These are phyloP conservation scores for Yponomeuta evonymella DNA, from an alignment of 2,888 invertebrate genomes.

Conservation along the genomic window DNA sequence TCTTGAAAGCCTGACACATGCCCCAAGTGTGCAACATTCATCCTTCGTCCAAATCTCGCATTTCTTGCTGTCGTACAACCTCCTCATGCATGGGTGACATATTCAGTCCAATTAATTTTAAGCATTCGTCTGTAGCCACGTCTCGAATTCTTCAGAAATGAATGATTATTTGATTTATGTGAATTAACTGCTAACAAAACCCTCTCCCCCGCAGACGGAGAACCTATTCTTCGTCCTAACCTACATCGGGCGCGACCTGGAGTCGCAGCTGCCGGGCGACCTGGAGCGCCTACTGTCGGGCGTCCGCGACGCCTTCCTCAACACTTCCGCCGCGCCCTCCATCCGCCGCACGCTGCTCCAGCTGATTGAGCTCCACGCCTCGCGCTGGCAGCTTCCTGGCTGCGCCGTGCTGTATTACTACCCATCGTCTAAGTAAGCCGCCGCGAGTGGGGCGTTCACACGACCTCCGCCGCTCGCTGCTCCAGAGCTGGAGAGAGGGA, in stretches of 20 bases:
- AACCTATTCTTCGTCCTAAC: slow-evolving; percentile 92
- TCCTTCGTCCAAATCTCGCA: background rate
- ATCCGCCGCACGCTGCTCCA: slow-evolving; percentile 91
- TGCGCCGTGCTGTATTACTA: slow-evolving; percentile 93
- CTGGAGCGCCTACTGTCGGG: slow-evolving; percentile 86
- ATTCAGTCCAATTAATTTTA: no score
- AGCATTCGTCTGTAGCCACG: no score
- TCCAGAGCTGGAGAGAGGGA: slow-evolving; percentile 62
- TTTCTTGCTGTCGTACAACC: background rate
- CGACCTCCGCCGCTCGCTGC: slow-evolving; percentile 83
- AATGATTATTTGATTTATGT: no score
- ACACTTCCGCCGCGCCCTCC: slow-evolving; percentile 82
- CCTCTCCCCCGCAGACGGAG: slow-evolving; percentile 79
- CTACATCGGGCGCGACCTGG: slow-evolving; percentile 91
- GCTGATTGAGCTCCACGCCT: slow-evolving; percentile 92
- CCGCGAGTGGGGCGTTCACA: no score
- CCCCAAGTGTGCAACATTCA: background rate
- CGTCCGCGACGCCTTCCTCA: slow-evolving; percentile 90
- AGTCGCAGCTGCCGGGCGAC: slow-evolving; percentile 86
- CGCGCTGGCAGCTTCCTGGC: slow-evolving; percentile 93
- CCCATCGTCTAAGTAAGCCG: slow-evolving; percentile 74
- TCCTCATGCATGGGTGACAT: no score
- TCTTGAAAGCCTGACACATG: background rate
- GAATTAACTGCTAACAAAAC: background rate
- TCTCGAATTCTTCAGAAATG: no score